Evolutionary conservation across 2,888 invertebrate species (phyloP), one percentile per base, ranked within the genome.

Genomic region (Callimorpha dominula): DNA sequence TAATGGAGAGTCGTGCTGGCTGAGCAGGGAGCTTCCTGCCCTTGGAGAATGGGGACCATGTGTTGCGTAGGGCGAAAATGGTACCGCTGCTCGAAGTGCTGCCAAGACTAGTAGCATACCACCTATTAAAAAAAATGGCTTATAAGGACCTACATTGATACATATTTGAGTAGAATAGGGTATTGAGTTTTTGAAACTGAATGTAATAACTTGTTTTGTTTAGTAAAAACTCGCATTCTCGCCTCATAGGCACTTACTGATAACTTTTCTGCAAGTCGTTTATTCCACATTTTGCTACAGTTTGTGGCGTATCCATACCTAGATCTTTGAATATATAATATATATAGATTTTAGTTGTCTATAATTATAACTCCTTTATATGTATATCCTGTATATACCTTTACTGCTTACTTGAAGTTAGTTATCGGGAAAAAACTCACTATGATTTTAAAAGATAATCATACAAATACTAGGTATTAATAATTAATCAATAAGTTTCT

Each of bases 31-130:
- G 84, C 95, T 95, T 63, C 95, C 95, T 0, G 95, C 95, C 46
- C 94, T 83, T 0, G 95, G 95, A 0, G 95, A 92, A 78, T 95
- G 95, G 0, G 93, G 94, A 0, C 95, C 94, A 78, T 95, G 95
- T 3, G 91, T 94, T 14, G 95, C 95, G 82, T 94, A 94, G 0
- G 95, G 95, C 0, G 95, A 95, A 78, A 95, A 95, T 3, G 95
- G 95, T 9, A 95, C 95, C 0, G 94, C 93, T 0, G 95, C 95
- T 15, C 95, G 87, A 5, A 95, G 84, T 0, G 94, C 92, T 1
- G 95, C 95, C 46, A 95, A 81, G 2, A 93, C 91, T 46, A 95
- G 81, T 17, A 95, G 84, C 91, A 95, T 91, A 0, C 95, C 94
- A 83, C 95, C 95, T 95, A 65, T 77, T 11, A 52, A 8, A 67